phyloP scores from a whole-genome alignment of 2,113 vertebrate genomes.

The Rhegmatorhina hoffmannsi region DNA sequence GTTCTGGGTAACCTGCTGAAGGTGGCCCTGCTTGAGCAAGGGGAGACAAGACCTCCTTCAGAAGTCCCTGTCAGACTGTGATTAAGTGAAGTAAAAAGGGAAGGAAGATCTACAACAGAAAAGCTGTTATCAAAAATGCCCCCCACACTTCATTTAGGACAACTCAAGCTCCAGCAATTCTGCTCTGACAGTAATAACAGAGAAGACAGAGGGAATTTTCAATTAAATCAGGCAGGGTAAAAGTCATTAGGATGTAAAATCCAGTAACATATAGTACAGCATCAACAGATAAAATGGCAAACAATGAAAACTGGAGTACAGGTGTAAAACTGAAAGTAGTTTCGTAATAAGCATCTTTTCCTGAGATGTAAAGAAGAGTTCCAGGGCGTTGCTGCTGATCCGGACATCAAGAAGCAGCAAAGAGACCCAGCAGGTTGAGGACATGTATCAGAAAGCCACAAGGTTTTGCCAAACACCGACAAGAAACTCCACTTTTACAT shows the following conservation, averaged over 20 bases:
- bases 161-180: background rate
- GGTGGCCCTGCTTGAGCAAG: background rate
- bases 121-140: background rate
- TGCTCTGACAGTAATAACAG: background rate
- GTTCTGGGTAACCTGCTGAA: background rate
- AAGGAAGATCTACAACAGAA: background rate
- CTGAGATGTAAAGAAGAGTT: background rate
- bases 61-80: background rate
- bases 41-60: background rate
- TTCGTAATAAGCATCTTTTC: background rate
- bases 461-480: background rate
- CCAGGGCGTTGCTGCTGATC: background rate
- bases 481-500: rapidly evolving
- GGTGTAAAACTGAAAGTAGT: background rate
- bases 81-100: background rate
- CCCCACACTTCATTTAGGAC: background rate
- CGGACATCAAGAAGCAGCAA: background rate
- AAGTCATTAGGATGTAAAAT: background rate
- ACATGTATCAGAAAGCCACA: background rate
- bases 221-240: background rate
- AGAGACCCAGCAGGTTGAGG: background rate
- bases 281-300: background rate
- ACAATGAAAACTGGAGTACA: background rate
- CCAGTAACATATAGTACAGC: background rate
- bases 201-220: background rate